Percentiles rank a stretch among this genome's conserved stretches.
Conservation (phyloP, 2,888 invertebrate species). For the Synanthedon andrenaeformis region DNA sequence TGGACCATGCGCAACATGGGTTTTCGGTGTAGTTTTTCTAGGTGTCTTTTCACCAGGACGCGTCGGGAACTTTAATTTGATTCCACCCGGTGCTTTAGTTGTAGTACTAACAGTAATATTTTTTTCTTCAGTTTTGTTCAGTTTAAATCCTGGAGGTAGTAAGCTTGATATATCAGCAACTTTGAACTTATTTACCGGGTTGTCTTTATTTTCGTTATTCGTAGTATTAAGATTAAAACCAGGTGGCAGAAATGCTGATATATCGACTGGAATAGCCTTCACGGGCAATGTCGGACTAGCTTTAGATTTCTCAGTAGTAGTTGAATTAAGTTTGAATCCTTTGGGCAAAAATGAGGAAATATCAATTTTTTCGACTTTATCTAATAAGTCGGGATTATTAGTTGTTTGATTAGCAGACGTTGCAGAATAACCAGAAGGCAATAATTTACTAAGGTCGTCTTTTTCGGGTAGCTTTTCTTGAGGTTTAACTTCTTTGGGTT, state of each 20-base stretch:
- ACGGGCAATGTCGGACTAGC: constrained; percentile 23
- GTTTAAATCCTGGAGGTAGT: constrained; percentile 71
- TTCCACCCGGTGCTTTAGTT: constrained; percentile 58
- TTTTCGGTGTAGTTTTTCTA: constrained; percentile 71
- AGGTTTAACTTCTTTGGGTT: constrained; percentile 44
- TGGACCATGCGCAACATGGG: constrained; percentile 52
- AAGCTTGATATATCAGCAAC: constrained; percentile 22
- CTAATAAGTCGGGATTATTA: constrained; percentile 32
- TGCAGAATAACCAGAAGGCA: constrained; percentile 75
- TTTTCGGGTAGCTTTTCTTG: constrained; percentile 58
- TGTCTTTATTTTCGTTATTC: constrained; percentile 21
- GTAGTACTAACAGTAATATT: constrained; percentile 22
- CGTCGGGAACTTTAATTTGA: constrained; percentile 84
- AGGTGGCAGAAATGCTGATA: constrained; percentile 75
- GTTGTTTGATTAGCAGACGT: constrained; percentile 26
- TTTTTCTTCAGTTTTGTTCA: constrained; percentile 23
- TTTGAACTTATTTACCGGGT: constrained; percentile 30
- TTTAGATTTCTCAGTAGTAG: constrained; percentile 37
- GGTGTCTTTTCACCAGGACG: constrained; percentile 76
- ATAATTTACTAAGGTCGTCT: constrained; percentile 70
- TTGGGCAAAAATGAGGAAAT: constrained; percentile 74
- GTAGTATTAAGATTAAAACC: constrained; percentile 59
- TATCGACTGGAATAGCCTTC: constrained; percentile 47
- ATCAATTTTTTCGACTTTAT: constrained; percentile 48
- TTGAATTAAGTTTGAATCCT: constrained; percentile 62